These are phyloP conservation scores for Gastrophryne carolinensis DNA, from an alignment of 2,797 vertebrate species.

Conservation along the genomic window DNA sequence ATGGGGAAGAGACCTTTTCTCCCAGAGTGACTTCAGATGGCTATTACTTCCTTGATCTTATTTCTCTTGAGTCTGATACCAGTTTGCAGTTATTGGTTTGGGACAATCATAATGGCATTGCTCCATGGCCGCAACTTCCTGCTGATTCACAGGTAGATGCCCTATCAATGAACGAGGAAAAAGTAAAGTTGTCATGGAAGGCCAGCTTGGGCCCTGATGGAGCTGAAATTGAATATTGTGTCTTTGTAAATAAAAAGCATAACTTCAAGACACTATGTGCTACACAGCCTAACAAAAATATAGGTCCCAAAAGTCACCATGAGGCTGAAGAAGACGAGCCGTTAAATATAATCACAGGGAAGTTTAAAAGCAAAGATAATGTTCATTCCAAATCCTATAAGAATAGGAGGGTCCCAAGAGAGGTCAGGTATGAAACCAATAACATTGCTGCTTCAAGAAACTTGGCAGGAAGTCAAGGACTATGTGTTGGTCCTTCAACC, in stretches of 20 bases:
- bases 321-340: neutral
- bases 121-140: slow-evolving; percentile 43
- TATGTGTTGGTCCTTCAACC: slow-evolving; percentile 17
- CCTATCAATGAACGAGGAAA: slow-evolving; percentile 4
- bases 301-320: neutral
- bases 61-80: slow-evolving; percentile 39
- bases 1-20: slow-evolving; percentile 31
- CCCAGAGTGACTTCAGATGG: neutral
- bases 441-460: slow-evolving; percentile 4
- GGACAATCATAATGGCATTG: neutral
- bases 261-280: slow-evolving; percentile 52
- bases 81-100: slow-evolving; percentile 26
- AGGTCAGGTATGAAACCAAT: neutral
- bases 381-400: neutral
- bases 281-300: slow-evolving; percentile 1
- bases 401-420: neutral
- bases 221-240: slow-evolving; percentile 16
- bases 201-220: neutral
- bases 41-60: slow-evolving; percentile 35
- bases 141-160: slow-evolving; percentile 26
- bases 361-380: neutral
- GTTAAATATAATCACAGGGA: neutral
- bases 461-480: slow-evolving; percentile 5
- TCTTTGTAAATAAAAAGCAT: slow-evolving; percentile 39
- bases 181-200: slow-evolving; percentile 42